A percentile compares a stretch with the other conserved stretches of the same genome.
phyloP scores from a whole-genome alignment of 2,113 vertebrate species.

The Amphiprion percula region DNA sequence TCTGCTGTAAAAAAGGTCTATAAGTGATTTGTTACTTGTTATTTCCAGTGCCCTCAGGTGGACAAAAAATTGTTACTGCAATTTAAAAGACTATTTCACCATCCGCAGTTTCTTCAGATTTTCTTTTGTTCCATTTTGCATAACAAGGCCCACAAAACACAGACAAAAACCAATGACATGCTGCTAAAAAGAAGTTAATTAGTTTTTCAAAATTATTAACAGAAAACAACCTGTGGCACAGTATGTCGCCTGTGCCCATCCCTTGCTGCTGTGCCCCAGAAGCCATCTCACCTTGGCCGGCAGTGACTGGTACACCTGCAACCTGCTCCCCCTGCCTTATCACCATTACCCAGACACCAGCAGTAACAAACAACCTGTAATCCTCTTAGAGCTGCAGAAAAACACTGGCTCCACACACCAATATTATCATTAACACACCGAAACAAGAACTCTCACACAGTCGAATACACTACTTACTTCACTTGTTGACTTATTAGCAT shows the following conservation, averaged over 20 bases:
- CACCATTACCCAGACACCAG: constrained; percentile 74
- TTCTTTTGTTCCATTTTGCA: constrained; percentile 10
- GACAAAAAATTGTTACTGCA: background rate
- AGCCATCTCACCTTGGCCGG: constrained; percentile 55
- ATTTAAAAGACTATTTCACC: background rate
- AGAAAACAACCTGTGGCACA: constrained; percentile 56
- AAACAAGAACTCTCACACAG: constrained; percentile 59
- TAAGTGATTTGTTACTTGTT: too few relatives aligned
- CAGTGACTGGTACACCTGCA: constrained; percentile 59
- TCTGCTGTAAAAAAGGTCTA: too few relatives aligned
- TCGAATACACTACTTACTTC: constrained; percentile 60
- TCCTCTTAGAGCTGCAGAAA: constrained; percentile 79
- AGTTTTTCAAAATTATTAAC: constrained; percentile 27
- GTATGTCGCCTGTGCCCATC: background rate
- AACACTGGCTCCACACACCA: constrained; percentile 61
- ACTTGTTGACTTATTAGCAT: constrained; percentile 38
- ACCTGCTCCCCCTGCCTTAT: constrained; percentile 70
- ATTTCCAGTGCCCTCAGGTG: too few relatives aligned
- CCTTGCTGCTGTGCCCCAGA: constrained; percentile 40
- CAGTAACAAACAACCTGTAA: constrained; percentile 79
- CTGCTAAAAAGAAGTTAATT: constrained; percentile 38
- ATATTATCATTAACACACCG: constrained; percentile 65
- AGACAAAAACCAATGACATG: background rate
- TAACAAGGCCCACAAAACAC: background rate
- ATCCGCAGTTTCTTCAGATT: background rate